phyloP scores from a whole-genome alignment of 1,140 invertebrate genomes.

The Cheumatopsyche charites region DNA sequence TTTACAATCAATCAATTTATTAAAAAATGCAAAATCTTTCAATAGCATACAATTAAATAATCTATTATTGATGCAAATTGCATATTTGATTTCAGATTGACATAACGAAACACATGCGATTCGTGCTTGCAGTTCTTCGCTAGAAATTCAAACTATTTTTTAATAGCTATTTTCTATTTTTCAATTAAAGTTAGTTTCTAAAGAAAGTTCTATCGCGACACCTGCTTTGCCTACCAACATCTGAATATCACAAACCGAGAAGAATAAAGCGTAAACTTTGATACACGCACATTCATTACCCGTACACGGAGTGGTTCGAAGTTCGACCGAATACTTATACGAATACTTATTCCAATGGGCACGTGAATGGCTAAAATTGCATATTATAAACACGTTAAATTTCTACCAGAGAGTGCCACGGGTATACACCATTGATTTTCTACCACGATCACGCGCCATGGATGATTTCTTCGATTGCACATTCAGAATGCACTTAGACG shows the following conservation, averaged over 20 bases:
- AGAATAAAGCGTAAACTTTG: not conserved
- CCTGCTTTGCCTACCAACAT: not conserved
- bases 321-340: too few relatives aligned
- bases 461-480: not conserved
- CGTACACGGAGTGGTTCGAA: not conserved
- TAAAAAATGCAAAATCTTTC: too few relatives aligned
- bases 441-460: not conserved
- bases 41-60: conserved; percentile 1
- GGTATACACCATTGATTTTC: too few relatives aligned
- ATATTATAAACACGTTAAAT: too few relatives aligned
- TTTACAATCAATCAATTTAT: too few relatives aligned
- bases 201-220: conserved; percentile 17
- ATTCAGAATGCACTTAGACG: not conserved
- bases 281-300: conserved; percentile 2
- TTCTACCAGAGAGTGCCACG: too few relatives aligned
- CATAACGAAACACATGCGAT: conserved; percentile 25
- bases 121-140: conserved; percentile 1
- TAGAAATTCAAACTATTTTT: conserved; percentile 37
- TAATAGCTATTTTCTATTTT: conserved; percentile 35
- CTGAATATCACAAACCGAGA: too few relatives aligned
- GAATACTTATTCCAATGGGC: too few relatives aligned
- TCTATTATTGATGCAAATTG: not conserved
- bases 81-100: not conserved
- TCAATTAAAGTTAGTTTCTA: conserved; percentile 27
- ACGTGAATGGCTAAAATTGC: too few relatives aligned